A percentile compares a stretch with the other conserved stretches of the same genome.
Conservation (phyloP, 1,140 invertebrate genomes). For the Monochamus saltuarius region DNA sequence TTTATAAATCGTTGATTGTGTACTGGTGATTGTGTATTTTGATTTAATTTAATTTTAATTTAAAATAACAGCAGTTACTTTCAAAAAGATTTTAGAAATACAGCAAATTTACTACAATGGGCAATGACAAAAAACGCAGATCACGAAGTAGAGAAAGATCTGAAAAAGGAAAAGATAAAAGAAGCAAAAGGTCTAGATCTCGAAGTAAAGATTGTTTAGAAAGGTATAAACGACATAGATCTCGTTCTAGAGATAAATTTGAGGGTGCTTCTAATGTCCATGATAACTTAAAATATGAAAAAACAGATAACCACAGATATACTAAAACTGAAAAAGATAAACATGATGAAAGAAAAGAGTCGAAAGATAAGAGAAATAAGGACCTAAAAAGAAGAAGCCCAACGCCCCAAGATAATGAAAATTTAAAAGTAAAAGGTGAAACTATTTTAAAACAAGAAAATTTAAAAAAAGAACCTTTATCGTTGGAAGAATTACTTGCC, state of each 20-base stretch:
- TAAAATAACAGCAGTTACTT: too few relatives aligned
- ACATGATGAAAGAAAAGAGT: constrained; percentile 44
- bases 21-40: too few relatives aligned
- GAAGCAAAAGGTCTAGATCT: constrained; percentile 42
- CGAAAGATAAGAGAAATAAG: constrained; percentile 50
- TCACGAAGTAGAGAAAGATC: constrained; percentile 56
- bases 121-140: constrained; percentile 56
- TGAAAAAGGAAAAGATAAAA: constrained; percentile 50
- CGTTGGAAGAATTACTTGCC: constrained; percentile 91
- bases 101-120: constrained; percentile 47
- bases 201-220: constrained; percentile 44
- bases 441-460: constrained; percentile 48
- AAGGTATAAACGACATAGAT: constrained; percentile 47
- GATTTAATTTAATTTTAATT: too few relatives aligned
- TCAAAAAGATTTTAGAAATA: too few relatives aligned
- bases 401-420: constrained; percentile 44
- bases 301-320: constrained; percentile 50
- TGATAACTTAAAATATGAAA: constrained; percentile 52
- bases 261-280: constrained; percentile 50
- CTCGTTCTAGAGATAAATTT: constrained; percentile 47
- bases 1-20: too few relatives aligned
- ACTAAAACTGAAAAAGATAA: constrained; percentile 32
- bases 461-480: constrained; percentile 84
- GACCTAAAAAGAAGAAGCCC: constrained; percentile 30
- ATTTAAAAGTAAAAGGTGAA: constrained; percentile 49